phyloP scores from a whole-genome alignment of 2,888 invertebrate genomes.

The Eustalomyia histrio region DNA sequence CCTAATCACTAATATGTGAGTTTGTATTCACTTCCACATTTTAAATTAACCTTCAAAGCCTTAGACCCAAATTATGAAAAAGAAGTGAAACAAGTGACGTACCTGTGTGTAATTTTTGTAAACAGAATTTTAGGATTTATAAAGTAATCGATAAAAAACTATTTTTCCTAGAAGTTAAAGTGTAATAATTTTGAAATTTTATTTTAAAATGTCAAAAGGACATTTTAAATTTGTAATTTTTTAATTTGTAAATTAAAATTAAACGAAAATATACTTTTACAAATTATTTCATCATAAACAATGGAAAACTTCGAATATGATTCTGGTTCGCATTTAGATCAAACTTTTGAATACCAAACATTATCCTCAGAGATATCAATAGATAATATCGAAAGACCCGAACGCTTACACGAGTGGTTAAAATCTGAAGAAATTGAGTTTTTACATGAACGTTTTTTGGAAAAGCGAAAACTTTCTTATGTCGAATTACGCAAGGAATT shows the following conservation, averaged over 20 bases:
- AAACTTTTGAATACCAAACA: constrained; percentile 70
- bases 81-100: no score
- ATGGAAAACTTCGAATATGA: constrained; percentile 45
- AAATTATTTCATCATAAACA: not conserved
- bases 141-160: no score
- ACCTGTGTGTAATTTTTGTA: no score
- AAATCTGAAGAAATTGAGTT: constrained; percentile 72
- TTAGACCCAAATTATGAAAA: no score
- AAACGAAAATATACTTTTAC: not conserved
- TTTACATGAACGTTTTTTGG: constrained; percentile 69
- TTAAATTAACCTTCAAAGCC: no score
- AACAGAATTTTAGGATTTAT: no score
- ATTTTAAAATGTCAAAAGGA: not conserved
- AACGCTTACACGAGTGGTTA: constrained; percentile 75
- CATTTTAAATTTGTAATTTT: no score
- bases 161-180: no score
- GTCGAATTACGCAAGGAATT: constrained; percentile 72
- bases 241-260: no score
- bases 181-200: not conserved
- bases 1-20: no score
- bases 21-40: no score
- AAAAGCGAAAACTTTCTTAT: constrained; percentile 68
- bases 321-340: constrained; percentile 46
- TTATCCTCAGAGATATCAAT: constrained; percentile 69
- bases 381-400: constrained; percentile 69